Percentiles rank a stretch among this genome's conserved stretches.
Evolutionary conservation across 1,140 invertebrate species (phyloP).

Genomic region (Melitaea cinxia): DNA sequence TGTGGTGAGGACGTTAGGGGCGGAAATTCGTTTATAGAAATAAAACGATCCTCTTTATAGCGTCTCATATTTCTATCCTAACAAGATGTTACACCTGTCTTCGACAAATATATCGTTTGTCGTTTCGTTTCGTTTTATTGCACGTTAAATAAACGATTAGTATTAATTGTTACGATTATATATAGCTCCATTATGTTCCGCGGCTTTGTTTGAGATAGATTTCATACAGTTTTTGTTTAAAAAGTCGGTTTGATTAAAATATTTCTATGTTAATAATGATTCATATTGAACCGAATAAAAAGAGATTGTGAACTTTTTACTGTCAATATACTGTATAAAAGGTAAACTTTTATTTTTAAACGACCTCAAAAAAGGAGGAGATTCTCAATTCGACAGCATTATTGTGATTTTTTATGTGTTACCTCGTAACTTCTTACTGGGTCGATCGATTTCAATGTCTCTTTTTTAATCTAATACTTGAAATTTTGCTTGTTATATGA

Average conservation of each 20-base stretch:
- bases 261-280: too few relatives aligned
- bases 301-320: too few relatives aligned
- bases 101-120: slow-evolving; percentile 37
- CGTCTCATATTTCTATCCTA: slow-evolving; percentile 31
- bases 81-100: slow-evolving; percentile 46
- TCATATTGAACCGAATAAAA: too few relatives aligned
- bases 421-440: too few relatives aligned
- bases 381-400: too few relatives aligned
- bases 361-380: too few relatives aligned
- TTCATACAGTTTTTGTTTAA: background rate
- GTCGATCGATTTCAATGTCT: too few relatives aligned
- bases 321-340: too few relatives aligned
- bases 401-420: too few relatives aligned
- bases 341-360: too few relatives aligned
- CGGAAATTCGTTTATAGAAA: slow-evolving; percentile 47
- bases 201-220: slow-evolving; percentile 8
- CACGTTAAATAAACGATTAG: slow-evolving; percentile 29
- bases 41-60: slow-evolving; percentile 43
- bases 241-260: background rate
- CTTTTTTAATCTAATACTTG: too few relatives aligned
- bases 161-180: slow-evolving; percentile 30
- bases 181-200: slow-evolving; percentile 9
- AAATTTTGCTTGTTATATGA: too few relatives aligned
- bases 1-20: slow-evolving; percentile 43
- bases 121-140: slow-evolving; percentile 29